Percentiles rank a stretch among this genome's conserved stretches.
Evolutionary conservation across 2,888 invertebrate genomes (phyloP).

Genomic region (Psylliodes chrysocephalus): DNA sequence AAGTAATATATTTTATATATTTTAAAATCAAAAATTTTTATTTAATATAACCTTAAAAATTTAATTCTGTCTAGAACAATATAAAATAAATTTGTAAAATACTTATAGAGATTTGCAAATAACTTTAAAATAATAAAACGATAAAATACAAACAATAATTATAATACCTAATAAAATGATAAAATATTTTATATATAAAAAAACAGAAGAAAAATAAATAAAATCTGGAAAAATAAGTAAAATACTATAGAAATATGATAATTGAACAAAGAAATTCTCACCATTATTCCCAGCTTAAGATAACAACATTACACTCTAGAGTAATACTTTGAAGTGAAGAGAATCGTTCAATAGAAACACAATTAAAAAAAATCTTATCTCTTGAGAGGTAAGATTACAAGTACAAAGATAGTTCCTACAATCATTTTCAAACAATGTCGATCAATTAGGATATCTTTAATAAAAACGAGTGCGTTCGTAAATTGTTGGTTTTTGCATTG

Average conservation of each 20-base stretch:
- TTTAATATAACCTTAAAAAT: too few species aligned
- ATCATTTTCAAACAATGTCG: background rate
- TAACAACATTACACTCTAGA: background rate
- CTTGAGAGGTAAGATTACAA: slow-evolving; percentile 4
- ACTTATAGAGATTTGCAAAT: too few species aligned
- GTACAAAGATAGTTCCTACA: slow-evolving; percentile 18
- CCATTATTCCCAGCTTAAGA: background rate
- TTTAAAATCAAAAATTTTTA: too few species aligned
- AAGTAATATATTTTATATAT: too few species aligned
- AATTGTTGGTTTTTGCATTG: background rate
- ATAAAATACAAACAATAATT: too few species aligned
- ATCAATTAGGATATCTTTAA: background rate
- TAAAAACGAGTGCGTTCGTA: background rate
- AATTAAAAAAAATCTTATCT: slow-evolving; percentile 15
- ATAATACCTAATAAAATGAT: too few species aligned
- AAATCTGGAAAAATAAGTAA: background rate
- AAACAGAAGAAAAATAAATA: background rate
- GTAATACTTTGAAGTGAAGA: background rate
- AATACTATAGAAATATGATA: background rate
- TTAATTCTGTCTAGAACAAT: too few species aligned
- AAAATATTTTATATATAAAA: too few species aligned
- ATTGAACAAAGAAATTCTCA: background rate
- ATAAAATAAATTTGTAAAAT: too few species aligned
- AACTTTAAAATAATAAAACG: too few species aligned
- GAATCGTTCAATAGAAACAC: slow-evolving; percentile 4